A percentile compares a stretch with the other conserved stretches of the same genome.
These are phyloP conservation scores for Ephialtes manifestator DNA, from an alignment of 2,888 invertebrate species.

Conservation along the genomic window DNA sequence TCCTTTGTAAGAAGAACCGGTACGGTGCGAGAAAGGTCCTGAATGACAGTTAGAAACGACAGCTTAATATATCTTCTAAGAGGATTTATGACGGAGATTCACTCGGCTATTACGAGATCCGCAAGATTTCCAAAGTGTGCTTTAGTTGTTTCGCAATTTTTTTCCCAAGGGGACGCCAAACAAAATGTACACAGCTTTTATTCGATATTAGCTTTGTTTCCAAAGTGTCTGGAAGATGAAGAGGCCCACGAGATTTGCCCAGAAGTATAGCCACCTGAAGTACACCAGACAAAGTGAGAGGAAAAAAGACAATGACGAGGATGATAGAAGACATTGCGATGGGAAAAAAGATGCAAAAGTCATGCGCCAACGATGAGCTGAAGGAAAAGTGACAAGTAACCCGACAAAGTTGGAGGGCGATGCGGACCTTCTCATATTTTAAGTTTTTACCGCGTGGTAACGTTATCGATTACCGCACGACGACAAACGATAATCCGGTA, in stretches of 20 bases:
- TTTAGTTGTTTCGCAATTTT: not conserved
- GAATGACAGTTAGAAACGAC: slow-evolving; percentile 1
- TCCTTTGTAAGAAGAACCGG: not conserved
- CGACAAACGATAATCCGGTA: slow-evolving; percentile 53
- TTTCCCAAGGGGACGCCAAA: not conserved
- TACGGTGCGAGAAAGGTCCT: not conserved
- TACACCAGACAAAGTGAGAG: not conserved
- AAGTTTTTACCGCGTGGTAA: slow-evolving; percentile 27
- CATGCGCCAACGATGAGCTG: not conserved
- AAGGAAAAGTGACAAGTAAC: not conserved
- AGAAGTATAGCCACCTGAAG: not conserved
- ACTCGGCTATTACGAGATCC: not conserved
- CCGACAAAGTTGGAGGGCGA: not conserved
- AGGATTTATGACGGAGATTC: slow-evolving; percentile 12
- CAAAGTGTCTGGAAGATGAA: not conserved
- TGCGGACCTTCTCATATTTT: slow-evolving; percentile 31
- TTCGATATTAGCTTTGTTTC: slow-evolving; percentile 2
- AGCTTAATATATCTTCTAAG: slow-evolving; percentile 4
- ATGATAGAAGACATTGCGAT: not conserved
- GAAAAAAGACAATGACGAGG: not conserved
- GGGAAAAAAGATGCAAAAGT: not conserved
- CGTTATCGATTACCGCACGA: slow-evolving; percentile 51
- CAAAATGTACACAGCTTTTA: slow-evolving; percentile 11
- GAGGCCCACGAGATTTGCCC: not conserved
- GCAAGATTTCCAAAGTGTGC: slow-evolving; percentile 14